Base-by-base conservation (phyloP, 2,113 vertebrate genomes). In the Nibea albiflora region DNA sequence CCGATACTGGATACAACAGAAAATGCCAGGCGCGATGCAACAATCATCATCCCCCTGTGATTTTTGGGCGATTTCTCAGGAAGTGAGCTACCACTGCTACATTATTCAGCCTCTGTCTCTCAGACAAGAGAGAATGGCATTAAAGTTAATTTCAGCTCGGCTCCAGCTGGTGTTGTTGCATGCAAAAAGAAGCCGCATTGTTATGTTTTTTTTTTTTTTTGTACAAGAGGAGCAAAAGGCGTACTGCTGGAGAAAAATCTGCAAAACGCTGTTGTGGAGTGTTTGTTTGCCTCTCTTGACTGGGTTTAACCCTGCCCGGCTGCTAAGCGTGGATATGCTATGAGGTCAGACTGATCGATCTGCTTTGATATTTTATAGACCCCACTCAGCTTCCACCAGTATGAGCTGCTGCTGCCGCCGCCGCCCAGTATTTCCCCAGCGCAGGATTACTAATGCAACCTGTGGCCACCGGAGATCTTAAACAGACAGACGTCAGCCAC, bases 361-460 rank as follows among this genome's bases (percentile, higher is more conserved):
- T 64, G 82, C 89, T 86, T 88, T 90, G 91, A 92, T 91, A 88
- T 88, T 92, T 92, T 83, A 90, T 80, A 86, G 86, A 87, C 77
- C 75, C 12, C 71, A 16, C 80, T 80, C 79, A 28, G 66, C 79
- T 54, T 76, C 76, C 85, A 44, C 80, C 78, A 73, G 78, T 42
- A 58, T 44, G 65, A 78, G 74, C 69, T 58, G 65, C 75, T 53
- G 44, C 35, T 39, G 35, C 31, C 1, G 31, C 31, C 7, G 31
- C 31, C 2, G 8, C 61, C 82, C 80, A 73, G 85, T 71, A 35
- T 81, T 76, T 73, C 68, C 82, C 86, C 78, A 69, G 52, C 52
- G 82, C 62, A 5, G 83, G 83, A 86, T 71, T 71, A 77, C 79
- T 58, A 53, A 75, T 16, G 73, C 8, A 54, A 81, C 81, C 86